A percentile compares a stretch with the other conserved stretches of the same genome.
phyloP scores from a whole-genome alignment of 2,113 vertebrate species.

The Poicephalus meyeri region DNA sequence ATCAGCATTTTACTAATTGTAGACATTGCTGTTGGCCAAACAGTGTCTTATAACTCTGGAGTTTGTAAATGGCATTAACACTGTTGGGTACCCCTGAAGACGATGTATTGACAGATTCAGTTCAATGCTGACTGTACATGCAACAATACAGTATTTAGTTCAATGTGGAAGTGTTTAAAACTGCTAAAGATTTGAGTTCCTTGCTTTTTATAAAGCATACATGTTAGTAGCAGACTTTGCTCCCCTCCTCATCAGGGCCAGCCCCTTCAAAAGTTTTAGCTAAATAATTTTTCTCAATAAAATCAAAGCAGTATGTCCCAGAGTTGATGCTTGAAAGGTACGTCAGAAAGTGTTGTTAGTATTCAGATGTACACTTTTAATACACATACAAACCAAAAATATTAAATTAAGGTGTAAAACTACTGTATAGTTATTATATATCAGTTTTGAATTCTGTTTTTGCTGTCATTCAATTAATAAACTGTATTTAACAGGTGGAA shows the following conservation, averaged over 20 bases:
- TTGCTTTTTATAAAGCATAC: not conserved
- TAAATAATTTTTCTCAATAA: not conserved
- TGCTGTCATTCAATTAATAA: not conserved
- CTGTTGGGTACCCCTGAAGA: not conserved
- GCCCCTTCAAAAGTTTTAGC: not conserved
- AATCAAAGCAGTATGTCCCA: not conserved
- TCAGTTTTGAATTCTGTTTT: not conserved
- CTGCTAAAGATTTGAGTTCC: not conserved
- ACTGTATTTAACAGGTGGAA: not conserved
- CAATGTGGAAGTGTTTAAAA: not conserved
- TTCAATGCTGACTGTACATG: not conserved
- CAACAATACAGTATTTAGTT: not conserved
- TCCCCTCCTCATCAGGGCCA: not conserved
- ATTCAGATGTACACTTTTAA: not conserved
- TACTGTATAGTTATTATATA: not conserved
- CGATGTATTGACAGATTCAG: not conserved
- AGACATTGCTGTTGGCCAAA: not conserved
- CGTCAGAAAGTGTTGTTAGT: not conserved
- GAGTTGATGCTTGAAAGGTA: not conserved
- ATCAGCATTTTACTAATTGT: not conserved
- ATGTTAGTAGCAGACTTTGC: not conserved
- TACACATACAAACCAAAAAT: not conserved
- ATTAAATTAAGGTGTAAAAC: not conserved
- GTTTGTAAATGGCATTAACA: not conserved
- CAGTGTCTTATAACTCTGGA: not conserved